Base-by-base conservation (phyloP, 2,888 invertebrate genomes). In the Drosophila peninsularis region DNA sequence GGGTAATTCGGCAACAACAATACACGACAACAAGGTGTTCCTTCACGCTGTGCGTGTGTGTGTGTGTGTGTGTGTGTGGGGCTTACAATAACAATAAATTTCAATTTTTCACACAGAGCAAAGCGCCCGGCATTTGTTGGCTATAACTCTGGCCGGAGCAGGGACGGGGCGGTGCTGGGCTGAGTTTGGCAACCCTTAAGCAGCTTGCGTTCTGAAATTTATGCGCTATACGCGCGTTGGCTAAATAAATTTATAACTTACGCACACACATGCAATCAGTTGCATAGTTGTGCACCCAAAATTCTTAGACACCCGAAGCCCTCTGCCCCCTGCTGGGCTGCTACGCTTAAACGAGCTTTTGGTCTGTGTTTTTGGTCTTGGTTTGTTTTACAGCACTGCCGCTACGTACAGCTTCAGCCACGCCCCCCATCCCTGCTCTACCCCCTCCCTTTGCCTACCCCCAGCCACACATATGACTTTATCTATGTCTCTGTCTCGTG, bases 81-180 rank as follows among this genome's bases (percentile, higher is more conserved):
- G 88, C 82, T 86, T 77, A 80, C 83, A 86, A 82, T 80, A 77
- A 86, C 69, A 86, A 83, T 83, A 86, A 88, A 86, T 88, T 88
- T 82, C 80, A 86, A 86, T 86, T 82, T 71, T 86, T 82, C 83
- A 85, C 82, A 75, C 53, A 62, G 58, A 54, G 39, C 60, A 55
- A 39, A 36, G 57, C 42, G 52, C 45, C 24, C 36, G 30, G 63
- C 62, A 71, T 70, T 79, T 49, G 44, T 52, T 39, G 54, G 37
- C 57, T 47, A 56, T 56, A 56, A 63, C 47, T 42, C 34, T 32
- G 36, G 21, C 52, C 50, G 21, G n/a, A n/a, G 50, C 17, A 1
- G 50, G 14, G 19, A 14, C 1, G 32, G 27, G 27, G 27, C 7
- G 24, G 24, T 4, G 50, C 24, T 50, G 56, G 58, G 21, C 13